Base-by-base conservation (phyloP, 2,888 invertebrate genomes). In the Alloplasta piceator region DNA sequence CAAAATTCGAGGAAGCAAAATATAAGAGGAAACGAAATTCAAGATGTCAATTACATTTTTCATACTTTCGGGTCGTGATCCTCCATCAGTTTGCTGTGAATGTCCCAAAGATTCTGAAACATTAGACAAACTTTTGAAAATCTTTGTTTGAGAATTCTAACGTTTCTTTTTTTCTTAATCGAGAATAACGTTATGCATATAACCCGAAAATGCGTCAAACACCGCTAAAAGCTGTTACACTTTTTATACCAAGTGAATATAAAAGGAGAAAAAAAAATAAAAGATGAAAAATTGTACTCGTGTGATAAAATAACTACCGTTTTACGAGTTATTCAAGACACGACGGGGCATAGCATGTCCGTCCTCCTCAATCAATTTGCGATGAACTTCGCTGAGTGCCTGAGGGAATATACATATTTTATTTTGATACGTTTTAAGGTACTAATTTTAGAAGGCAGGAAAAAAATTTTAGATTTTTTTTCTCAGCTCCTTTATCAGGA, bases 341-440 rank as follows among this genome's bases (percentile, higher is more conserved):
- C 88, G 89, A 82, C 90, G 89, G 41, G 84, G 86, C 77, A 89
- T 83, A 63, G 86, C 82, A 72, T 92, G 87, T 85, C 90, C 91
- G 82, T 93, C 93, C 86, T 94, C 94, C 89, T 95, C 95, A 91
- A 97, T 96, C 93, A 97, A 94, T 93, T 96, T 96, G 93, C 95
- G 96, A 93, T 97, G 97, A 89, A 97, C 95, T 90, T 95, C 95
- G 94, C 97, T 96, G 92, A 97, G 95, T 91, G 96, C 96, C 97
- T 97, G 92, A 86, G 87, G 87, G 84, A 89, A 84, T 77, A 86
- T 85, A 85, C 38, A 86, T 84, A 82, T 84, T 76, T 73, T 77
- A 71, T 77, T 58, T 58, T 12, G 56, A 38, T 16, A 38, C 56
- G 79, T 77, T 74, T 58, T 46, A 43, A 58, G 6, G 14, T 55